Evolutionary conservation across 2,113 vertebrate genomes (phyloP).

Genomic region (Orientallactaga bullata): DNA sequence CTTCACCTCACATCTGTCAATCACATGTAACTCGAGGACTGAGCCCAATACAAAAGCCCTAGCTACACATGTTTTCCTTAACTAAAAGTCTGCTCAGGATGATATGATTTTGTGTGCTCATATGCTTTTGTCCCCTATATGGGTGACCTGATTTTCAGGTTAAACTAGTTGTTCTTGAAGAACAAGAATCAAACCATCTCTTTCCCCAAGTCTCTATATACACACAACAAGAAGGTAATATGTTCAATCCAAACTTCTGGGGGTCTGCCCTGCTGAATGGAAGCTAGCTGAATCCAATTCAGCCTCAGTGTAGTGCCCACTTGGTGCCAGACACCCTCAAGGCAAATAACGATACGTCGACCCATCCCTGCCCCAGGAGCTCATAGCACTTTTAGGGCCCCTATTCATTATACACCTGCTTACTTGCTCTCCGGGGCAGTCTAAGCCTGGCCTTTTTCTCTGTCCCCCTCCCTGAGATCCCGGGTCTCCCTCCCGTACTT

Average conservation of each 20-base stretch:
- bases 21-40: not conserved
- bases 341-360: rapidly evolving
- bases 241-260: not conserved
- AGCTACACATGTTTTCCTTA: rapidly evolving
- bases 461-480: constrained; percentile 79
- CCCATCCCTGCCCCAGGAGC: constrained; percentile 59
- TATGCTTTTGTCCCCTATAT: not conserved
- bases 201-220: not conserved
- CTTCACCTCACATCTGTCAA: no score
- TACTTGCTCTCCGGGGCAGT: constrained; percentile 68
- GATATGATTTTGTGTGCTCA: not conserved
- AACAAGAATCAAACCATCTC: not conserved
- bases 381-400: constrained; percentile 2
- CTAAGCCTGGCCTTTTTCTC: constrained; percentile 76
- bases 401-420: constrained; percentile 25
- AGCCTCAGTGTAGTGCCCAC: not conserved
- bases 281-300: no score
- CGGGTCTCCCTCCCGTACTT: constrained; percentile 90
- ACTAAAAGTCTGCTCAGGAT: not conserved
- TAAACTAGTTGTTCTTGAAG: not conserved
- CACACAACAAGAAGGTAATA: rapidly evolving
- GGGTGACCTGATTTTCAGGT: constrained; percentile 28
- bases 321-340: rapidly evolving
- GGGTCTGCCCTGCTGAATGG: not conserved
- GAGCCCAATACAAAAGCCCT: not conserved